Base-by-base conservation (phyloP, 2,113 vertebrate species). In the Syrmaticus mikado region DNA sequence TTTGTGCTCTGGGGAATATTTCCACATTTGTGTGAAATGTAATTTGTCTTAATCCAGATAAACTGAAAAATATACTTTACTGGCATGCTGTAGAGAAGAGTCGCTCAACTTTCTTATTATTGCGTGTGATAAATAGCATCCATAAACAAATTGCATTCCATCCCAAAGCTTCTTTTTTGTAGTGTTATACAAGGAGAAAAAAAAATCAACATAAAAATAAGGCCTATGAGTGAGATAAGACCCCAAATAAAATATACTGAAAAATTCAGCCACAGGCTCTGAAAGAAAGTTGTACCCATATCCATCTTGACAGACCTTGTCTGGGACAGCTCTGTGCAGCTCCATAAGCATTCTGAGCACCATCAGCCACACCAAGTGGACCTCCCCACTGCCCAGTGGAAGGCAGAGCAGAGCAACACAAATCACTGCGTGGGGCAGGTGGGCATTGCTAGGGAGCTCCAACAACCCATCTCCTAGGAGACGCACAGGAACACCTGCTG, bases 291-390 rank as follows among this genome's bases (percentile, higher is more conserved):
- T 43, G 32, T 50, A 61, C 64, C 36, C 28, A 93, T 75, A 24
- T 90, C 74, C 53, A 32, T 93, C 93, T 72, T 62, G 61, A 81
- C 28, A 91, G 62, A 24, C n/a, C 34, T 90, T 45, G 15, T 53
- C 22, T 66, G 90, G 62, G 45, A 89, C 19, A 66, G 52, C 38
- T 90, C 83, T 38, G 8, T 61, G 85, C 30, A 78, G 82, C 70
- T 57, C 87, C 94, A 71, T 81, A 73, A 93, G 90, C 86, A 90
- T 74, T 93, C 92, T 94, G 66, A 45, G 83, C 93, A 89, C 25
- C 18, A 82, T 90, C 65, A 83, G 12, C 85, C 28, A 34, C n/a
- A 57, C 81, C 82, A 97, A 77, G 58, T 79, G 91, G 91, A 70
- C 67, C 82, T 96, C 55, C n/a, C 52, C 77, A 64, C 9, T 13